These are phyloP conservation scores for Aphidoletes aphidimyza DNA, from an alignment of 2,888 invertebrate genomes.

Conservation along the genomic window DNA sequence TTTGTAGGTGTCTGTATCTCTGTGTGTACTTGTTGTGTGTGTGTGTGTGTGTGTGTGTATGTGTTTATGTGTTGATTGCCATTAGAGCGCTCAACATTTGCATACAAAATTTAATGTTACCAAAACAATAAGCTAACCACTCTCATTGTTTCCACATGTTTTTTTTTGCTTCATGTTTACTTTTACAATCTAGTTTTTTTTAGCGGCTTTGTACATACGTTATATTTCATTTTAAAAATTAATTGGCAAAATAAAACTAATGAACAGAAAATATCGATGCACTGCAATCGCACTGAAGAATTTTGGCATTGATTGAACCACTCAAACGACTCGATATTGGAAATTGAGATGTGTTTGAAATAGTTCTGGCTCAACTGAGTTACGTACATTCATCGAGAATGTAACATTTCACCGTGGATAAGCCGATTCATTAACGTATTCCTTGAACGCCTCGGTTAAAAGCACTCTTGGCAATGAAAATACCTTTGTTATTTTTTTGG, in stretches of 20 bases:
- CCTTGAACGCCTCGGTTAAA: too few species aligned
- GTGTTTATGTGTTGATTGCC: background rate
- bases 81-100: too few species aligned
- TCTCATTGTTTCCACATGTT: background rate
- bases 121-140: background rate
- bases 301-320: background rate
- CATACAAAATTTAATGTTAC: background rate
- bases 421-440: too few species aligned
- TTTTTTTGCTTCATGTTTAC: background rate
- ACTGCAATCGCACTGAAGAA: background rate
- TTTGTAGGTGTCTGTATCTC: background rate
- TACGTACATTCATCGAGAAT: too few species aligned
- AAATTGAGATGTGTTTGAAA: too few species aligned
- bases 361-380: too few species aligned
- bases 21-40: background rate
- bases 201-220: conserved; percentile 6
- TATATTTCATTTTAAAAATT: background rate
- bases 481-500: too few species aligned
- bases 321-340: background rate
- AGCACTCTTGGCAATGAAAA: too few species aligned
- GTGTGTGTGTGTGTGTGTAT: background rate
- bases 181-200: background rate
- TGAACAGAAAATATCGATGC: background rate
- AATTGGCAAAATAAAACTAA: conserved; percentile 7
- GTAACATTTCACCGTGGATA: too few species aligned